Base-by-base conservation (phyloP, 2,797 vertebrate species). In the Pipistrellus pipistrellus region DNA sequence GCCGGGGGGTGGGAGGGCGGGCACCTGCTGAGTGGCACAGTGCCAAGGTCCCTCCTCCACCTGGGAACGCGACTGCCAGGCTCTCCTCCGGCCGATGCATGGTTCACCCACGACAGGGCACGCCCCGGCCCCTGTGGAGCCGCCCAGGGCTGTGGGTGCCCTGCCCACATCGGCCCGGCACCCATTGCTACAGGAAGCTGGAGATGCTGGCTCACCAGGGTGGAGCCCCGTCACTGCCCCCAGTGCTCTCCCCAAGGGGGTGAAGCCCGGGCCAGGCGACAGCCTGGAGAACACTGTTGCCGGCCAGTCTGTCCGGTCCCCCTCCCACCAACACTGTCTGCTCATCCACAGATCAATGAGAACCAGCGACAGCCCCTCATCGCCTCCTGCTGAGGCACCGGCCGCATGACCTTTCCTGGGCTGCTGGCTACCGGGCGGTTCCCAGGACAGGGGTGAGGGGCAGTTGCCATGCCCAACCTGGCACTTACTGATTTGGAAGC, bases 21-120 rank as follows among this genome's bases (percentile, higher is more conserved):
- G 51, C 51, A 53, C 17, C 51, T 53, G 51, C 51, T 53, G 51
- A 18, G 17, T 53, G 51, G 51, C 18, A 18, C 51, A 53, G 51
- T 53, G 51, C 51, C 51, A 20, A 4, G 53, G 23, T 59, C 57
- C 23, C 15, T 62, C 46, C 73, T 23, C 64, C 48, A 10, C 1
- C 64, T 10, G 76, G 35, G 57, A 12, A 57, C 0, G 0, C 20
- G 9, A 2, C 9, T 10, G 11, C 38, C 3, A 7, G 86, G 9
- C 1, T 51, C 17, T 8, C 41, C 59, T 15, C 38, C 9, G 27
- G 35, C 20, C 0, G 32, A 8, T 20, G n/a, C 3, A 15, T 9
- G 25, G 21, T 27, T 4, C 13, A 35, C 11, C 6, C 18, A 59
- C 2, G 44, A 1, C 11, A 25, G 3, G 0, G 3, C n/a, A 4